Evolutionary conservation across 2,113 vertebrate species (phyloP).

Genomic region (Suricata suricatta): DNA sequence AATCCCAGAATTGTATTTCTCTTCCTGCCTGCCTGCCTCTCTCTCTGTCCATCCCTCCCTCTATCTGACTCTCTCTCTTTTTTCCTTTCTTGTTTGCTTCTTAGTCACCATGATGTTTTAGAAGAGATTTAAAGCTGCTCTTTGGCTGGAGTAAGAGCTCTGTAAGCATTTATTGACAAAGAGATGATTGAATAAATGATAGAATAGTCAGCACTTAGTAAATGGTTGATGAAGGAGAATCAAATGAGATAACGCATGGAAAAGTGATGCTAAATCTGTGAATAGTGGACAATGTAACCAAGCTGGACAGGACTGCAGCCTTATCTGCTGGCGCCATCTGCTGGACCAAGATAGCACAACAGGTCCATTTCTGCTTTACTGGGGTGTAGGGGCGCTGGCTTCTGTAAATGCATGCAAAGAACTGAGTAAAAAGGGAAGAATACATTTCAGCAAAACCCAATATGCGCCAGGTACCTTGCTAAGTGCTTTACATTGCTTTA

Average conservation of each 20-base stretch:
- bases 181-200: slow-evolving; percentile 11
- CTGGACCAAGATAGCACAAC: slow-evolving; percentile 17
- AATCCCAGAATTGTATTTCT: background rate
- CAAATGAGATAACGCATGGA: background rate
- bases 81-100: background rate
- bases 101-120: background rate
- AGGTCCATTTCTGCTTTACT: background rate
- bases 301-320: background rate
- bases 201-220: background rate
- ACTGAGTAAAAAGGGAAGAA: background rate
- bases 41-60: too few species aligned
- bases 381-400: background rate
- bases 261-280: background rate
- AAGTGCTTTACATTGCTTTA: background rate
- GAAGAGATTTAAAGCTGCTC: slow-evolving; percentile 1
- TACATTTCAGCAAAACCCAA: background rate
- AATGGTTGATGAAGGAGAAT: background rate
- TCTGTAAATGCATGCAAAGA: background rate
- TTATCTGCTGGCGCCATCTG: slow-evolving; percentile 57
- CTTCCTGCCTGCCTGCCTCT: too few species aligned
- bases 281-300: background rate
- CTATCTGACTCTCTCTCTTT: too few species aligned
- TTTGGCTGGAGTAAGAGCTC: background rate
- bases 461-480: background rate
- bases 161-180: background rate